phyloP scores from a whole-genome alignment of 2,888 invertebrate genomes.

The Sylvicola cinctus region DNA sequence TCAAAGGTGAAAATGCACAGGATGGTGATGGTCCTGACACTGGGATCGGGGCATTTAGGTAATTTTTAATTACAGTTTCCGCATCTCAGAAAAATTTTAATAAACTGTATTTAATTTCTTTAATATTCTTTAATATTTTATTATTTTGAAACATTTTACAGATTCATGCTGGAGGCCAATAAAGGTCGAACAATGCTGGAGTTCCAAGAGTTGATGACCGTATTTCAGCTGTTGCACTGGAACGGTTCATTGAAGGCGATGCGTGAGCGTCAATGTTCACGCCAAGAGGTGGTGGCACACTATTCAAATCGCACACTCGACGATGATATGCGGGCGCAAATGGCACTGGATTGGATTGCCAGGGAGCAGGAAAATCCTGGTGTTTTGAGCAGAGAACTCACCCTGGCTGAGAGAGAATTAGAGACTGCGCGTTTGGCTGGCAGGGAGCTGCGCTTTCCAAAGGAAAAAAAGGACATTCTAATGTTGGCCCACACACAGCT shows the following conservation, averaged over 20 bases:
- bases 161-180: slow-evolving; percentile 57
- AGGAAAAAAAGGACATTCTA: slow-evolving; percentile 87
- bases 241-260: slow-evolving; percentile 90
- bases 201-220: slow-evolving; percentile 95
- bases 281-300: slow-evolving; percentile 83
- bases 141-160: slow-evolving; percentile 17
- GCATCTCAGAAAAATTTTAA: background rate
- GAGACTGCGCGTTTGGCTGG: slow-evolving; percentile 72
- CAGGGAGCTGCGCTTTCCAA: slow-evolving; percentile 78
- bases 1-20: slow-evolving; percentile 40
- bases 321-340: slow-evolving; percentile 89
- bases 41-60: slow-evolving; percentile 50
- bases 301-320: slow-evolving; percentile 82
- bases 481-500: slow-evolving; percentile 76
- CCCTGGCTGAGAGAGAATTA: slow-evolving; percentile 68
- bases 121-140: too few relatives aligned
- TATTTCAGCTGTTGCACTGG: slow-evolving; percentile 89
- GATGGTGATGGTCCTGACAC: slow-evolving; percentile 46
- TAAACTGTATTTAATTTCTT: slow-evolving; percentile 2
- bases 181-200: slow-evolving; percentile 89
- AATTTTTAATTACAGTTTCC: slow-evolving; percentile 6
- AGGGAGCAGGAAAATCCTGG: slow-evolving; percentile 52
- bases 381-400: slow-evolving; percentile 59
- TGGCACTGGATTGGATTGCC: slow-evolving; percentile 91
- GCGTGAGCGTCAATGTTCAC: slow-evolving; percentile 84